phyloP scores from a whole-genome alignment of 2,797 vertebrate genomes.

The Scarus forsteni region DNA sequence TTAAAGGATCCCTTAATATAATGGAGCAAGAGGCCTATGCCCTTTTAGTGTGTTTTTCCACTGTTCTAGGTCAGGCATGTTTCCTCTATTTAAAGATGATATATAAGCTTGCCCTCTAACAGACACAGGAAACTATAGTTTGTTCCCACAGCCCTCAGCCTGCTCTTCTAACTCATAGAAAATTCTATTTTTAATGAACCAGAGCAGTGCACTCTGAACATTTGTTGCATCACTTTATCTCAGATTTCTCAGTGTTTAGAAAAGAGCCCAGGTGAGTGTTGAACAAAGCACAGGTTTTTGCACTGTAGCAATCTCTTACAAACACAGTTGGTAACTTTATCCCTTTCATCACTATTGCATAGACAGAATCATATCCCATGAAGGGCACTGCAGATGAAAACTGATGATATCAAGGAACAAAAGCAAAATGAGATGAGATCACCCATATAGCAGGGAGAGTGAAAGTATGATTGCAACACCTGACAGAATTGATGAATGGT shows the following conservation, averaged over 20 bases:
- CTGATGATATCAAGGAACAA: conserved; percentile 38
- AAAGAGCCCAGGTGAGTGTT: background rate
- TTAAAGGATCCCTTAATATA: conserved; percentile 46
- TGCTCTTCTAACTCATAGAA: background rate
- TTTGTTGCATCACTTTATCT: background rate
- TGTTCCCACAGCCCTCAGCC: conserved; percentile 7
- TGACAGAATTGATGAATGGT: conserved; percentile 5
- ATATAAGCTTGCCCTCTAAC: conserved; percentile 3
- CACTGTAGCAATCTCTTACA: conserved; percentile 10
- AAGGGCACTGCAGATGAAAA: conserved; percentile 40
- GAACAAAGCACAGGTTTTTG: background rate
- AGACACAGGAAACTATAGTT: conserved; percentile 1
- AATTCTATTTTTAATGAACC: background rate
- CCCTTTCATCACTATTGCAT: conserved; percentile 3
- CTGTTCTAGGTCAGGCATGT: conserved; percentile 38
- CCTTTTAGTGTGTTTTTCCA: conserved; percentile 52
- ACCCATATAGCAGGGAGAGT: conserved; percentile 9
- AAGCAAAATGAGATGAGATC: conserved; percentile 37
- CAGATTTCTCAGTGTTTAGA: background rate
- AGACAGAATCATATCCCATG: conserved; percentile 38
- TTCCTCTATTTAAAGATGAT: conserved; percentile 46
- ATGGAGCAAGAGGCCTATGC: conserved; percentile 8
- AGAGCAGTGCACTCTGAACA: background rate
- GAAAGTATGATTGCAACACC: conserved; percentile 2
- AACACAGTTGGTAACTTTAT: conserved; percentile 4